phyloP scores from a whole-genome alignment of 2,888 invertebrate species.

The Xanthia togata region DNA sequence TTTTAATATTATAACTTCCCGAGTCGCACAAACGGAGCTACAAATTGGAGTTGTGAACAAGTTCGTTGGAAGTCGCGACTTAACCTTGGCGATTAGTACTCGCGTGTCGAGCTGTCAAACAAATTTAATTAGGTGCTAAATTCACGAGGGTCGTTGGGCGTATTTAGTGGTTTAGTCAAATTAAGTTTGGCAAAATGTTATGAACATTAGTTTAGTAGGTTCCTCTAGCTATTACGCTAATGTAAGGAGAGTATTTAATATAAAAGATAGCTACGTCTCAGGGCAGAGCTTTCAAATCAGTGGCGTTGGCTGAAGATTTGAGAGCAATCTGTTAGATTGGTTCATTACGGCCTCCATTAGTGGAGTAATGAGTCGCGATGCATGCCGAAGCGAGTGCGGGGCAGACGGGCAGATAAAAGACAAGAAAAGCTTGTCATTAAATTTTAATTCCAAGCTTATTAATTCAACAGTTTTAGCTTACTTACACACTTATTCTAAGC shows the following conservation, averaged over 20 bases:
- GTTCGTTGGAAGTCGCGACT: slow-evolving; percentile 80
- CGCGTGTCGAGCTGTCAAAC: slow-evolving; percentile 81
- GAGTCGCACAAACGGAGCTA: slow-evolving; percentile 83
- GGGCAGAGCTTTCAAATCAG: slow-evolving; percentile 86
- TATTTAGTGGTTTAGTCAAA: slow-evolving; percentile 58
- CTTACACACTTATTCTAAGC: too few species aligned
- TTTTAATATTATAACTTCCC: slow-evolving; percentile 90
- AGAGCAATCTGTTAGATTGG: slow-evolving; percentile 90
- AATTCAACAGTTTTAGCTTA: too few species aligned
- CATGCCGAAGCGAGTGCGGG: slow-evolving; percentile 76
- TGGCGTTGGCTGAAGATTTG: slow-evolving; percentile 86
- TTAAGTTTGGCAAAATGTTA: slow-evolving; percentile 39
- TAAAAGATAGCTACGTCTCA: slow-evolving; percentile 77
- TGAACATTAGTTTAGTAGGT: slow-evolving; percentile 21
- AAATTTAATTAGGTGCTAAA: slow-evolving; percentile 84
- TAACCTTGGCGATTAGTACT: slow-evolving; percentile 84
- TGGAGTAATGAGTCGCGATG: slow-evolving; percentile 90
- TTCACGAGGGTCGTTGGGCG: slow-evolving; percentile 79
- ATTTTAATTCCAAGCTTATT: too few species aligned
- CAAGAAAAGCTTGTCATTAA: background rate
- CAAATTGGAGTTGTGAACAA: slow-evolving; percentile 87
- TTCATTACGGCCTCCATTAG: slow-evolving; percentile 89
- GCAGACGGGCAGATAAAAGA: slow-evolving; percentile 73
- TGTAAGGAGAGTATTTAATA: slow-evolving; percentile 77
- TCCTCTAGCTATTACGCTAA: slow-evolving; percentile 41